Percentiles rank a stretch among this genome's conserved stretches.
Conservation (phyloP, 2,888 invertebrate genomes). For the Caenorhabditis auriculariae region DNA sequence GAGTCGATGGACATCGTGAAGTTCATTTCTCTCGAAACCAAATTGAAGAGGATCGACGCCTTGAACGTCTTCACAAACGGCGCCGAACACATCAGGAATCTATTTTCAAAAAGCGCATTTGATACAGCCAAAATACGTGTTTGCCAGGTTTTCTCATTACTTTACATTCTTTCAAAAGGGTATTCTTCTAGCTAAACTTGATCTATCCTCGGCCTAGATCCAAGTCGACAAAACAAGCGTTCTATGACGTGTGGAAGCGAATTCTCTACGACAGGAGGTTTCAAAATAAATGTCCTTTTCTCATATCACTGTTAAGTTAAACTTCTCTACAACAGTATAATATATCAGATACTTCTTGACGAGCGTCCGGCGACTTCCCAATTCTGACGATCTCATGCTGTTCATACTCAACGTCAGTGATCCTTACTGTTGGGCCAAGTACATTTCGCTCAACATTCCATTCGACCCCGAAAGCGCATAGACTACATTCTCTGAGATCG, state of each 20-base stretch:
- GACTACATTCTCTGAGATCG: too few relatives aligned
- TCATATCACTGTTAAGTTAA: background rate
- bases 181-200: conserved; percentile 21
- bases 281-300: background rate
- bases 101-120: conserved; percentile 22
- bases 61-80: conserved; percentile 27
- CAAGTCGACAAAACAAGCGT: conserved; percentile 13
- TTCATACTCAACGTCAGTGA: conserved; percentile 23
- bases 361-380: conserved; percentile 7
- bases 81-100: conserved; percentile 15
- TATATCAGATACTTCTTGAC: conserved; percentile 11
- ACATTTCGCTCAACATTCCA: conserved; percentile 19
- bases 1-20: too few relatives aligned
- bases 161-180: background rate
- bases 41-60: conserved; percentile 17
- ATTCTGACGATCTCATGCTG: conserved; percentile 6
- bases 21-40: too few relatives aligned
- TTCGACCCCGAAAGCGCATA: too few relatives aligned
- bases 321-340: background rate
- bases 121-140: conserved; percentile 23
- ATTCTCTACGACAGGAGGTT: conserved; percentile 20
- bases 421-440: conserved; percentile 30
- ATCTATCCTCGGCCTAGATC: conserved; percentile 20
- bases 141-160: conserved; percentile 13
- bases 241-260: conserved; percentile 24